phyloP scores from a whole-genome alignment of 2,888 invertebrate genomes.

The Plutella xylostella region DNA sequence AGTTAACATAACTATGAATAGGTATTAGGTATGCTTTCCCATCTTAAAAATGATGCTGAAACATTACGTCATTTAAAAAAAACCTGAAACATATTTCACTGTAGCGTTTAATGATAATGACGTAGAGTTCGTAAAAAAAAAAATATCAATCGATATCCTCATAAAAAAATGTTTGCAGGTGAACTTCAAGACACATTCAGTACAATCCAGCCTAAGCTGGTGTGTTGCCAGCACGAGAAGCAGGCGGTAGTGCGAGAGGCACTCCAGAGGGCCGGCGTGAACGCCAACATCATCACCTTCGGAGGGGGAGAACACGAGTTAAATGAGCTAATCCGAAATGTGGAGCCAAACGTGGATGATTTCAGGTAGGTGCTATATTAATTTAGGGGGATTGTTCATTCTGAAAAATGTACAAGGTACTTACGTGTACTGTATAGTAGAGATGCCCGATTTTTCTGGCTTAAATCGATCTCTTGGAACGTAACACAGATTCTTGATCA shows the following conservation, averaged over 20 bases:
- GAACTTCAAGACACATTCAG: constrained; percentile 34
- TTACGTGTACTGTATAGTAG: no score
- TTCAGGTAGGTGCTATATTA: no score
- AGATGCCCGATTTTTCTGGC: no score
- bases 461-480: no score
- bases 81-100: background rate
- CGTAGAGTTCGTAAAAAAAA: no score
- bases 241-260: constrained; percentile 30
- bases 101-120: background rate
- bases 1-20: background rate
- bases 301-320: constrained; percentile 33
- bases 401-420: no score
- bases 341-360: no score
- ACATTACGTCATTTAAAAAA: background rate
- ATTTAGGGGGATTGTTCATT: no score
- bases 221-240: constrained; percentile 43
- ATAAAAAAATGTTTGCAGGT: constrained; percentile 24
- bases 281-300: constrained; percentile 35
- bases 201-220: constrained; percentile 32
- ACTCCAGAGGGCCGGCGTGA: constrained; percentile 26
- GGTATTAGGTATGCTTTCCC: background rate
- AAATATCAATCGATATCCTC: no score
- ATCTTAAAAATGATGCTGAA: background rate
- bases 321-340: no score
- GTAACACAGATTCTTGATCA: no score